Evolutionary conservation across 2,888 invertebrate genomes (phyloP).

Genomic region (Coenonympha glycerion): DNA sequence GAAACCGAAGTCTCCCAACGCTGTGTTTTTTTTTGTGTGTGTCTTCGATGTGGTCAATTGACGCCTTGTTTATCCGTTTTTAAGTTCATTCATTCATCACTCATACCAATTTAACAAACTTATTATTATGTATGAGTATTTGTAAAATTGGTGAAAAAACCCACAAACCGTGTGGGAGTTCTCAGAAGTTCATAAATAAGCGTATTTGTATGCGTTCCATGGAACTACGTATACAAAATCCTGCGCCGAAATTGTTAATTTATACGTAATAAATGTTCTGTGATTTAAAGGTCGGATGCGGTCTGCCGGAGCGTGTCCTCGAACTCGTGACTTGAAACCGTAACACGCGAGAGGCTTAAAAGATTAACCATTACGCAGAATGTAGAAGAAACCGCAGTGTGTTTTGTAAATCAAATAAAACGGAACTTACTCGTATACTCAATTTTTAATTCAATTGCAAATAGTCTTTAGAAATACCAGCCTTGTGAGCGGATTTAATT

Average conservation of each 20-base stretch:
- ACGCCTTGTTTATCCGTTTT: too few species aligned
- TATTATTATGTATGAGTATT: too few species aligned
- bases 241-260: slow-evolving; percentile 14
- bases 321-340: slow-evolving; percentile 21
- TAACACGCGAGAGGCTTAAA: slow-evolving; percentile 15
- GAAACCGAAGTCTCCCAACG: too few species aligned
- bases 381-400: not conserved
- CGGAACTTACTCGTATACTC: too few species aligned
- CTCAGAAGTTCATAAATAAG: not conserved
- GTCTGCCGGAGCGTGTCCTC: slow-evolving; percentile 7
- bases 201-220: slow-evolving; percentile 15
- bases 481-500: too few species aligned
- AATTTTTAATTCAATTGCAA: too few species aligned
- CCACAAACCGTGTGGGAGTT: not conserved
- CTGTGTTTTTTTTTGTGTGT: too few species aligned
- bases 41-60: too few species aligned
- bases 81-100: too few species aligned
- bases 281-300: slow-evolving; percentile 21
- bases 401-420: not conserved
- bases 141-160: too few species aligned
- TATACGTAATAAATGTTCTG: slow-evolving; percentile 19
- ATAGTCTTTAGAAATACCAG: too few species aligned
- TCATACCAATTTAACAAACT: too few species aligned
- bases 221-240: slow-evolving; percentile 15
- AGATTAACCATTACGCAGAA: slow-evolving; percentile 11